Conservation (phyloP, 2,113 vertebrate species). For the Amphiprion ocellaris region DNA sequence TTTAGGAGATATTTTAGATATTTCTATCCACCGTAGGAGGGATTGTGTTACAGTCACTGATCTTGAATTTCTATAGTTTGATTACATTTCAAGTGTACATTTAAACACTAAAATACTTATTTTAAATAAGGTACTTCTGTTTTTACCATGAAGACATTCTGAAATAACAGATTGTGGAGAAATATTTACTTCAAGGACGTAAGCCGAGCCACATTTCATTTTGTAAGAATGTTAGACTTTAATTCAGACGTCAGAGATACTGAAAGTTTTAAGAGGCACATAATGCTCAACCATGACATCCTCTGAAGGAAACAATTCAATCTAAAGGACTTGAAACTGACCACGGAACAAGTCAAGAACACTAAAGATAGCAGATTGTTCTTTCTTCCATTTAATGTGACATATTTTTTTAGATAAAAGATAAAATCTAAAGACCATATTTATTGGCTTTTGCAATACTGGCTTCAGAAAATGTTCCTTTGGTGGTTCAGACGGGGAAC, state of each 20-base stretch:
- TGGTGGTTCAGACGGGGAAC: neutral
- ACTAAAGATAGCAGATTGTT: neutral
- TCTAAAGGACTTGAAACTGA: neutral
- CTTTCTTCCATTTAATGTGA: too few relatives aligned
- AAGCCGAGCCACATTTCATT: neutral
- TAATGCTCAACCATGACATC: neutral
- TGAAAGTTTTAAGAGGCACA: neutral
- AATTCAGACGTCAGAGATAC: neutral
- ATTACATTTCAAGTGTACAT: too few relatives aligned
- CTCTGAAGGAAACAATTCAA: neutral
- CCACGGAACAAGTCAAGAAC: neutral
- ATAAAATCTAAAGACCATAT: too few relatives aligned
- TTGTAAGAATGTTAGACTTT: too few relatives aligned
- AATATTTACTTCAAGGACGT: neutral
- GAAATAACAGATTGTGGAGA: neutral
- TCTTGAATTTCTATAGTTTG: neutral
- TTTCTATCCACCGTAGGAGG: neutral
- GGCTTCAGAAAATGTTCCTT: constrained; percentile 2
- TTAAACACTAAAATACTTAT: too few relatives aligned
- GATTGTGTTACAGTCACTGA: neutral
- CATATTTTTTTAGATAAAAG: too few relatives aligned
- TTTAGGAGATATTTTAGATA: neutral
- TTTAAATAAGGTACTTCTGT: too few relatives aligned
- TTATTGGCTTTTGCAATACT: neutral
- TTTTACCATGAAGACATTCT: neutral